Base-by-base conservation (phyloP, 2,888 invertebrate species). In the Philhelius pedissequus region DNA sequence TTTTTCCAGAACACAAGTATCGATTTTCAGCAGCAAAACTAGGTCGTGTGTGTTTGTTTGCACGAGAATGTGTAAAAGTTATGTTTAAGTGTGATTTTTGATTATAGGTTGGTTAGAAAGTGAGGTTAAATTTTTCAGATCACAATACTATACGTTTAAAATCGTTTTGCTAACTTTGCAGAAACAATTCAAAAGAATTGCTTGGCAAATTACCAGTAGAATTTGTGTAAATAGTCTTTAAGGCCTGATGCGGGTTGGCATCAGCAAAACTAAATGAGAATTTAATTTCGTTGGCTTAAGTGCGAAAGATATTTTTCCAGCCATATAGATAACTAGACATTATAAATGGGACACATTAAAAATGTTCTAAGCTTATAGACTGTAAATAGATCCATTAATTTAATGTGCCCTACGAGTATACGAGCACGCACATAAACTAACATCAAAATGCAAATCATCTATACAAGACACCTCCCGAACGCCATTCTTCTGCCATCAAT, bases 131-230 rank as follows among this genome's bases (percentile, higher is more conserved):
- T 35, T 38, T 78, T 38, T 13, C 30, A 58, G 45, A 64, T 58
- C 22, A 52, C 11, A 52, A 22, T 40, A 52, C 11, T 4, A 7
- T 11, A 13, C 2, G 22, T 6, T 13, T 1, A 56, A 48, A 64
- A 58, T 22, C 2, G 8, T 56, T 38, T 27, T 0, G 13, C 38
- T 40, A 35, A 66, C 66, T 43, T 68, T 8, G 18, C 22, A 15
- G 18, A 11, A 30, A 38, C n/a, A 48, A 66, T 32, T 1, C 4
- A 40, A n/a, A 75, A 25, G 4, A 56, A 45, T n/a, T n/a, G 20
- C 64, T 69, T 83, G 82, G 69, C 78, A 78, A 83, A 62, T 69
- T 74, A 74, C 82, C 77, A 83, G 56, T 56, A 30, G 15, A n/a
- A n/a, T n/a, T n/a, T n/a, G n/a, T n/a, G n/a, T n/a, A n/a, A n/a